These are phyloP conservation scores for Therioaphis trifolii DNA, from an alignment of 2,888 invertebrate species.

Conservation along the genomic window DNA sequence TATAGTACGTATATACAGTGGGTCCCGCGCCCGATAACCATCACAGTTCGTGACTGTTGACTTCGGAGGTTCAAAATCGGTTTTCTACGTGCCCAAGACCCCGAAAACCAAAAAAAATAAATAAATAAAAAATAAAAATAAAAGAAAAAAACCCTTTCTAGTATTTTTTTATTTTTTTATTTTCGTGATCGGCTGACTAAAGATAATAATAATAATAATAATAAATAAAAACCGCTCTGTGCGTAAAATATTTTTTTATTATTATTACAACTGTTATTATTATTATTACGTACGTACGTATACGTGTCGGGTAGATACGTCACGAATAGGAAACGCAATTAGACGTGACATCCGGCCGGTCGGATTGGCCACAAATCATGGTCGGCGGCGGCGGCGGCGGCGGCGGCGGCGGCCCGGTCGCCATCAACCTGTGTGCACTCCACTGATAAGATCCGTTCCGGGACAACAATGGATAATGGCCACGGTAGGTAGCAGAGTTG, in stretches of 20 bases:
- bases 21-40: slow-evolving; percentile 42
- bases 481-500: slow-evolving; percentile 45
- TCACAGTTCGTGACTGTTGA: slow-evolving; percentile 62
- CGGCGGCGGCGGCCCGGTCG: slow-evolving; percentile 4
- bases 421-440: slow-evolving; percentile 53
- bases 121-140: background rate
- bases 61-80: slow-evolving; percentile 47
- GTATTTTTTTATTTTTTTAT: background rate
- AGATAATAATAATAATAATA: slow-evolving; percentile 18
- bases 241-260: slow-evolving; percentile 28
- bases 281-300: background rate
- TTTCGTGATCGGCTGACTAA: background rate
- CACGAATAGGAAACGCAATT: slow-evolving; percentile 62
- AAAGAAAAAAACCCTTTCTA: slow-evolving; percentile 27
- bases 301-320: slow-evolving; percentile 61
- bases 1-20: background rate
- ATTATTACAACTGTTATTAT: slow-evolving; percentile 16
- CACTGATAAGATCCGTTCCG: slow-evolving; percentile 60
- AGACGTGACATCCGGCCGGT: slow-evolving; percentile 62
- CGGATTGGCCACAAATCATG: slow-evolving; percentile 62
- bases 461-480: slow-evolving; percentile 62
- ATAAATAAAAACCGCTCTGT: background rate
- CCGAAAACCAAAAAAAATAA: slow-evolving; percentile 8
- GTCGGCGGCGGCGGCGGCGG: slow-evolving; percentile 39
- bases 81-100: slow-evolving; percentile 59